These are phyloP conservation scores for Allacma fusca DNA, from an alignment of 2,888 invertebrate genomes.

Conservation along the genomic window DNA sequence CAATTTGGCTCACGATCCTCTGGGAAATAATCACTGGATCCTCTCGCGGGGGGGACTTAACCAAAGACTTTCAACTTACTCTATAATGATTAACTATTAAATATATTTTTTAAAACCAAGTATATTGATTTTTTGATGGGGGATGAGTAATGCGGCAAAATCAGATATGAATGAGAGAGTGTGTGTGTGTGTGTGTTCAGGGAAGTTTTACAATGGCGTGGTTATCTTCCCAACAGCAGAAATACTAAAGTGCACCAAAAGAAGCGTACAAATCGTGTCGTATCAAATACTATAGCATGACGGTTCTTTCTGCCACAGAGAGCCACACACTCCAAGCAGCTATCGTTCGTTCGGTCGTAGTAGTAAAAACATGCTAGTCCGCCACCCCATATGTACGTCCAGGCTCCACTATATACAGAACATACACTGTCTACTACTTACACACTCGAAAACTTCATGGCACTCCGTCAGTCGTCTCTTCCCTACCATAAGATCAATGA, in stretches of 20 bases:
- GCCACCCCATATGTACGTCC: too few relatives aligned
- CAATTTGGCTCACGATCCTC: too few relatives aligned
- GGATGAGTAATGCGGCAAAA: conserved; percentile 51
- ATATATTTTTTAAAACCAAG: not conserved
- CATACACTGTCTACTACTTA: too few relatives aligned
- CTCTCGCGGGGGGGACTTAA: too few relatives aligned
- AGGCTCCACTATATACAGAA: too few relatives aligned
- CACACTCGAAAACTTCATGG: too few relatives aligned
- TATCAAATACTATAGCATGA: not conserved
- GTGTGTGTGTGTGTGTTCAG: conserved; percentile 24
- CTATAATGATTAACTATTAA: not conserved
- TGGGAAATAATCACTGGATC: too few relatives aligned
- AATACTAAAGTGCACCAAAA: not conserved
- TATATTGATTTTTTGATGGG: conserved; percentile 14
- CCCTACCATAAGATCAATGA: conserved; percentile 10
- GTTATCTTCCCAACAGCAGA: conserved; percentile 28
- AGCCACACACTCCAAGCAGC: not conserved
- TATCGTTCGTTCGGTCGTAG: too few relatives aligned
- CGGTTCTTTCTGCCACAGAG: not conserved
- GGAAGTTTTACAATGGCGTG: conserved; percentile 47
- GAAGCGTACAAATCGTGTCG: not conserved
- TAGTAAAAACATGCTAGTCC: too few relatives aligned
- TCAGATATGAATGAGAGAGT: conserved; percentile 40
- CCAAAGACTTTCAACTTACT: too few relatives aligned
- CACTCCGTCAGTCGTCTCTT: too few relatives aligned